Evolutionary conservation across 2,113 vertebrate genomes (phyloP), one percentile per base, ranked within the genome.

Genomic region (Ictidomys tridecemlineatus): DNA sequence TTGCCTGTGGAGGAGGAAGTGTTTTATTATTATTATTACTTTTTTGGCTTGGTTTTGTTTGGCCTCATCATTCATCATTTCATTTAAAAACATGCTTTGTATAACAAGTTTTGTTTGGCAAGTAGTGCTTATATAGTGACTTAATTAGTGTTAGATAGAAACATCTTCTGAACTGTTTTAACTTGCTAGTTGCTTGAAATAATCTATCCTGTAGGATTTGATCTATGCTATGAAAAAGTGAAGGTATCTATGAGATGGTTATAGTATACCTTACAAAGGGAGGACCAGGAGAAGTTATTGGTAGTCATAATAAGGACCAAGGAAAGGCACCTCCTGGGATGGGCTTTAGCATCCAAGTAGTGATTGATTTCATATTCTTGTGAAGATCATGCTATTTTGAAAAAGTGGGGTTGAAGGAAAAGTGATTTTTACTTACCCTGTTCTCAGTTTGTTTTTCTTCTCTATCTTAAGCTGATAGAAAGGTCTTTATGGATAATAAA

Each of bases 381-480:
- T 65, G 70, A 4, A 53, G 37, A 11, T 73, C 17, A 70, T 48
- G 70, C 12, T 56, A 85, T 42, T 34, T 85, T 42, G n/a, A 4
- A 18, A 42, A 92, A 53, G 12, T 39, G 8, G 13, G 16, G 4
- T 53, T 72, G 48, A 70, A 82, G 51, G 28, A 73, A 95, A 93
- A 94, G 74, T 89, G 37, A 65, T 88, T 82, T 96, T 91, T 63
- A 6, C 22, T 93, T 77, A 76, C 32, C 30, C 39, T 85, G 22
- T 74, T 84, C 32, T 69, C 20, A 48, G 34, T 79, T 86, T 89
- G n/a, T 89, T 85, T 93, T 95, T 51, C 28, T 95, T 22, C 77
- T 91, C 28, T 22, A 76, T 42, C 48, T 95, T 93, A 65, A 77
- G 26, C 26, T 73, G 30, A 37, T 24, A 84, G 22, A 82, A 18